Conservation (phyloP, 2,797 vertebrate species). For the Manis javanica region DNA sequence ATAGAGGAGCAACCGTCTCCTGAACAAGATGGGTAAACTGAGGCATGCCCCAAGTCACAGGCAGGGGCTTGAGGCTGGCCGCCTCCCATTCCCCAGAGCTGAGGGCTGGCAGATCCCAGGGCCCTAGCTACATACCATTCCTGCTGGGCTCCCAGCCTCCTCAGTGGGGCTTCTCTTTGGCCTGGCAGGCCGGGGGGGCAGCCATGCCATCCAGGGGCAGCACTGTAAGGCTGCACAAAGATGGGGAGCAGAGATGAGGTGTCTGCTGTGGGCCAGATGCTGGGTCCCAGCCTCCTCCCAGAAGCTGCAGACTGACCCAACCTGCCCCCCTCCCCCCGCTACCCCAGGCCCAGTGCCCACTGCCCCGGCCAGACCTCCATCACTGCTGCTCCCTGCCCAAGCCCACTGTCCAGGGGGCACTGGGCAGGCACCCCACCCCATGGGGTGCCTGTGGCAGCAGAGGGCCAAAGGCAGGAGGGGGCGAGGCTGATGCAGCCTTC, state of each 20-base stretch:
- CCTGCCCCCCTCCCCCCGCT: neutral
- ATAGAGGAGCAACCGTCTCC: neutral
- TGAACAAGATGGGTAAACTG: neutral
- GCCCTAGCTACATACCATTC: neutral
- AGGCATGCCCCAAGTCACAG: neutral
- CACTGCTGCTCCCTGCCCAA: too few species aligned
- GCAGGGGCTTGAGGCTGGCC: neutral
- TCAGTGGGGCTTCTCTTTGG: neutral
- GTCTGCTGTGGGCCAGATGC: accelerated
- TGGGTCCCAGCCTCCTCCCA: accelerated
- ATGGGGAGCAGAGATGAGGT: neutral
- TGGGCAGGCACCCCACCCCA: accelerated
- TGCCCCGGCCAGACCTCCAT: neutral
- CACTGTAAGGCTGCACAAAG: accelerated
- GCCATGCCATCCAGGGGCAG: neutral
- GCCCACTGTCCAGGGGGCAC: neutral
- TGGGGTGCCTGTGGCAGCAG: neutral
- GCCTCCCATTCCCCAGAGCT: neutral
- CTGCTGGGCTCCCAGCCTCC: neutral
- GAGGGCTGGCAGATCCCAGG: neutral
- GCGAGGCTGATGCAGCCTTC: neutral
- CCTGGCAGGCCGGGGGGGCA: accelerated
- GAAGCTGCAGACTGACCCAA: neutral
- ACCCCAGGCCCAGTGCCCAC: neutral
- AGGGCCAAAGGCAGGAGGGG: neutral